Percentiles rank a stretch among this genome's conserved stretches.
Conservation (phyloP, 2,797 vertebrate genomes). For the Coregonus ussuriensis region DNA sequence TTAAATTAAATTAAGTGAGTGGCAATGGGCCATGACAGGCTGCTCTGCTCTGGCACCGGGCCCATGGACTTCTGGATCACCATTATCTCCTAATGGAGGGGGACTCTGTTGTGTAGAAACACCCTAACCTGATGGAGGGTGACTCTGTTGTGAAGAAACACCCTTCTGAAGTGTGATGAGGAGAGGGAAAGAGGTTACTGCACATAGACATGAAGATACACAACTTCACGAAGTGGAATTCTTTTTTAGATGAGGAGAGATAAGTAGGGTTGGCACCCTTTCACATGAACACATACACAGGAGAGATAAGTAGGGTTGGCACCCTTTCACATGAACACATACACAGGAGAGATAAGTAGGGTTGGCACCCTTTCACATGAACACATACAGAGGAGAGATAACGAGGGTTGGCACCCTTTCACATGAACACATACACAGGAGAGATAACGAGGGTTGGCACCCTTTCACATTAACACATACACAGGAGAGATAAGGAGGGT, state of each 20-base stretch:
- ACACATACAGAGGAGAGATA: too few relatives aligned
- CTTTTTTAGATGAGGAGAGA: background rate
- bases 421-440: too few relatives aligned
- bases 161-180: background rate
- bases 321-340: too few relatives aligned
- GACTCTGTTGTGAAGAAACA: background rate
- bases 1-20: conserved; percentile 58
- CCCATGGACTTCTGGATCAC: conserved; percentile 27
- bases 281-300: too few relatives aligned
- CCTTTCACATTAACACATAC: too few relatives aligned
- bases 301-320: too few relatives aligned
- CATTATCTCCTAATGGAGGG: too few relatives aligned
- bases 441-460: too few relatives aligned
- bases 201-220: background rate
- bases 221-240: background rate
- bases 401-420: too few relatives aligned
- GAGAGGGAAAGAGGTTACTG: conserved; percentile 24
- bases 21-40: conserved; percentile 76
- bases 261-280: too few relatives aligned
- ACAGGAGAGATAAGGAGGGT: background rate
- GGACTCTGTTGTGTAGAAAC: conserved; percentile 4
- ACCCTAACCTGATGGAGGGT: conserved; percentile 11
- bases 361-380: too few relatives aligned
- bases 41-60: conserved; percentile 66
- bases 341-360: too few relatives aligned